A percentile compares a stretch with the other conserved stretches of the same genome.
phyloP scores from a whole-genome alignment of 2,797 vertebrate genomes.

The Scomberomorus guttatus region DNA sequence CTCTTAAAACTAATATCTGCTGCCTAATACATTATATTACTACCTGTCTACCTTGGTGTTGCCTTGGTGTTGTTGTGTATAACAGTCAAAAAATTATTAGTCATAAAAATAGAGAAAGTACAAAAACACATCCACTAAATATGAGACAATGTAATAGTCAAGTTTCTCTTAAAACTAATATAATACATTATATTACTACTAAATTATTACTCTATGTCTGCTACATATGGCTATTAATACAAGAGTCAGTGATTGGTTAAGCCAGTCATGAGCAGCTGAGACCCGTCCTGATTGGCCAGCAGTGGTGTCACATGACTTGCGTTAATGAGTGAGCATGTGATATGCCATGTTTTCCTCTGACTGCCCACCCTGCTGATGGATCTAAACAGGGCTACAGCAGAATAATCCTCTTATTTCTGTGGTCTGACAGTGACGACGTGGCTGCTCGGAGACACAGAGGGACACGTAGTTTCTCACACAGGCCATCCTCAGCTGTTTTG shows the following conservation, averaged over 20 bases:
- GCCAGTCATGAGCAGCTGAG: neutral
- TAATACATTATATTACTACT: neutral
- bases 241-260: constrained; percentile 52
- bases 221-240: constrained; percentile 24
- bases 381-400: constrained; percentile 28
- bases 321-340: constrained; percentile 13
- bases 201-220: neutral
- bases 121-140: too few species aligned
- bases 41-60: too few species aligned
- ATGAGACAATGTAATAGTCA: neutral
- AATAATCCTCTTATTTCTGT: constrained; percentile 64
- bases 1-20: too few species aligned
- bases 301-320: constrained; percentile 42
- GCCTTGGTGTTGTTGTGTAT: too few species aligned
- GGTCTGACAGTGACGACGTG: constrained; percentile 8
- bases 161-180: neutral
- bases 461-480: neutral
- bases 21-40: neutral
- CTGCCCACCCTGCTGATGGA: constrained; percentile 11
- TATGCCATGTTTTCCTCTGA: neutral
- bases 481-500: neutral
- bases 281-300: constrained; percentile 61
- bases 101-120: too few species aligned
- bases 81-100: too few species aligned
- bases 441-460: neutral